Base-by-base conservation (phyloP, 1,140 invertebrate genomes). In the Pogonus chalceus region DNA sequence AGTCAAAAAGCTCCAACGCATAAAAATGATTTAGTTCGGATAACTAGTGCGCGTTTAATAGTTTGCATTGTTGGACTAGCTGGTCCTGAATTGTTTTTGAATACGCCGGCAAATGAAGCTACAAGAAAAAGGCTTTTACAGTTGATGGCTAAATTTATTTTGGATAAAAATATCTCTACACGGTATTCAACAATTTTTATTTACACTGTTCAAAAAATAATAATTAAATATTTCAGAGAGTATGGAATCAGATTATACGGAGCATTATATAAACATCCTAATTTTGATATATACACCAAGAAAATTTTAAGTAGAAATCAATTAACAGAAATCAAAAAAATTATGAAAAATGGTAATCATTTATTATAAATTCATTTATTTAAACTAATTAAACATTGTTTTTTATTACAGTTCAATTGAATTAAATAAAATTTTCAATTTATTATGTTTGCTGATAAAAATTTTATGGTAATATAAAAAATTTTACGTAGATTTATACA, bases 1-100 rank as follows among this genome's bases (percentile, higher is more conserved):
- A 65, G 66, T 53, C 46, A 58, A 1, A 69, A 66, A 57, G 69
- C 68, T 20, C 69, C 70, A n/a, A 54, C 55, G 21, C 68, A 70
- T 56, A 67, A 67, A 55, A 70, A 70, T 55, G 49, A 56, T 14
- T 53, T 70, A 14, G 66, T 69, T 2, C 54, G 68, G 20, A 58
- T 47, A 14, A 63, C 68, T 9, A 56, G 63, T 0, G 63, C 61
- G 0, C 37, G 68, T 47, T 48, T 70, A 23, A 21, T 70, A 16
- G 60, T 69, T 24, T 69, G 67, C 48, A 61, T 60, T 0, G 58
- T 65, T n/a, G 62, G 66, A 12, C 64, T 68, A 26, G 62, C 60
- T 20, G 66, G 65, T 14, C 46, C 62, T 1, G 54, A 52, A 12
- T 46, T 52, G 9, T 53, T 70, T 26, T 55, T 70, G 31, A 61